Conservation (phyloP, 2,113 vertebrate species). For the Rynchops niger region DNA sequence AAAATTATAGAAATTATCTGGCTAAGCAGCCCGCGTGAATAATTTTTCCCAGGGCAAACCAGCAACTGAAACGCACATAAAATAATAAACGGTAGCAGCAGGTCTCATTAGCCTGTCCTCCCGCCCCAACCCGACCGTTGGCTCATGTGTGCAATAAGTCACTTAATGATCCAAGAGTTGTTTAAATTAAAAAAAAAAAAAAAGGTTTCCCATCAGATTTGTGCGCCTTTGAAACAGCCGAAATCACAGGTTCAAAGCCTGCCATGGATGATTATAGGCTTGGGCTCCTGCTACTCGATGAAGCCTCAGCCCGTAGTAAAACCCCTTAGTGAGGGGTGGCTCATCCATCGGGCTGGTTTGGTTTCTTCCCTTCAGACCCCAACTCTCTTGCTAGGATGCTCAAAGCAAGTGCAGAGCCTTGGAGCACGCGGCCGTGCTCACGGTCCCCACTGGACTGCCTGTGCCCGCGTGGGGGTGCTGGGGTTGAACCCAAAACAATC, state of each 20-base stretch:
- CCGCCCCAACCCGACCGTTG: fast-evolving
- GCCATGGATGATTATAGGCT: neutral
- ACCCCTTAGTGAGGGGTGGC: neutral
- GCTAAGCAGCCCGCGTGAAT: neutral
- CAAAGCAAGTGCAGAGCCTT: neutral
- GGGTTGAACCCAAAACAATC: neutral
- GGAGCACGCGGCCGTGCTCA: neutral
- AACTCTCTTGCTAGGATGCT: neutral
- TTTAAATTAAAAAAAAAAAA: neutral
- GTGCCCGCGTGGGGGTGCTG: neutral
- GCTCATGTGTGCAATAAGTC: neutral
- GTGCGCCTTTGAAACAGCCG: neutral
- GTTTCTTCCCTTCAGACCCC: neutral
- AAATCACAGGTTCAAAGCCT: neutral
- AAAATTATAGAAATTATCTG: neutral
- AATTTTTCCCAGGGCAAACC: neutral
- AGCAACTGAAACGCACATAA: neutral
- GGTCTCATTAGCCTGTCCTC: neutral
- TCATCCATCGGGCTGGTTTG: neutral
- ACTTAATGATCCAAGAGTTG: neutral
- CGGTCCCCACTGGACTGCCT: neutral
- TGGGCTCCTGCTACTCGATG: neutral
- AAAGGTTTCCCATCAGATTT: neutral
- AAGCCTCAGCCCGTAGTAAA: neutral
- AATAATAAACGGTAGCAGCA: neutral